phyloP scores from a whole-genome alignment of 2,888 invertebrate genomes.

The Lithosia quadra region DNA sequence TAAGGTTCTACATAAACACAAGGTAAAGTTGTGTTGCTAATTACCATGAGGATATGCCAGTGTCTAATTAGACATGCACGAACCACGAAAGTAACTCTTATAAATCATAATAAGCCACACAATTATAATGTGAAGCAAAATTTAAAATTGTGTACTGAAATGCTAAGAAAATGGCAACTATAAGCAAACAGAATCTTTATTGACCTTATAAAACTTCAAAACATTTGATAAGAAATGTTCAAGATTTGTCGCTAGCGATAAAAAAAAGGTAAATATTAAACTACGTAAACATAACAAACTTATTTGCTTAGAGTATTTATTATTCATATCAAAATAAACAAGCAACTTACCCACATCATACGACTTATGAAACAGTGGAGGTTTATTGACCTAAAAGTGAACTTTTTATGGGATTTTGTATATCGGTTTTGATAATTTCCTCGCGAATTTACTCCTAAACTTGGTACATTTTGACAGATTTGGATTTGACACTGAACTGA shows the following conservation, averaged over 20 bases:
- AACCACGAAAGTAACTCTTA: background rate
- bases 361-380: slow-evolving; percentile 15
- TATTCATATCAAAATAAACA: slow-evolving; percentile 9
- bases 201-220: slow-evolving; percentile 5
- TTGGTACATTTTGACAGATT: slow-evolving; percentile 13
- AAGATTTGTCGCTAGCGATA: background rate
- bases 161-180: background rate
- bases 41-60: background rate
- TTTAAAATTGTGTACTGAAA: background rate
- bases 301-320: slow-evolving; percentile 25
- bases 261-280: background rate
- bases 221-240: slow-evolving; percentile 15
- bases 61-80: background rate
- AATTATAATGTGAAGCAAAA: background rate
- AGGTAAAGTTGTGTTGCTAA: background rate
- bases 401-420: background rate
- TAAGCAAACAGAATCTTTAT: background rate
- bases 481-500: background rate
- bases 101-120: background rate
- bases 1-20: background rate
- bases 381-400: background rate
- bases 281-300: slow-evolving; percentile 4
- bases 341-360: slow-evolving; percentile 58
- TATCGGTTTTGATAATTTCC: slow-evolving; percentile 1
- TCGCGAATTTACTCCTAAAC: background rate